Evolutionary conservation across 2,888 invertebrate species (phyloP).

Genomic region (Oligia strigilis): DNA sequence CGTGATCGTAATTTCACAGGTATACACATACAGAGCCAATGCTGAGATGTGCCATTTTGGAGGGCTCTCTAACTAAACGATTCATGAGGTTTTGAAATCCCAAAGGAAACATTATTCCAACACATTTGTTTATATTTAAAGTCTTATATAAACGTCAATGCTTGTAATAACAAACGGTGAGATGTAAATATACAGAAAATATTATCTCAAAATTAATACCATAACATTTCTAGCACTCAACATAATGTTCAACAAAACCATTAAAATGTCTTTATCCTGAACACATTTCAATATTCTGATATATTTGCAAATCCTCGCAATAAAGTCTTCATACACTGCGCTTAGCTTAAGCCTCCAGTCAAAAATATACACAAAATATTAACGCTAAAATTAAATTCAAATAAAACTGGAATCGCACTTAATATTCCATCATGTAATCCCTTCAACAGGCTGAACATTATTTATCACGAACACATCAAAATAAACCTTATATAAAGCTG

Average conservation of each 20-base stretch:
- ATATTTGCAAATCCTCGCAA: conserved; percentile 39
- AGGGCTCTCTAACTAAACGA: neutral
- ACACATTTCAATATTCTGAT: conserved; percentile 45
- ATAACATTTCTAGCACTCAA: conserved; percentile 3
- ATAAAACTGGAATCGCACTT: conserved; percentile 60
- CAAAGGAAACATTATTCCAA: neutral
- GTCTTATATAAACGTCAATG: neutral
- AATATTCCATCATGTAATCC: conserved; percentile 59
- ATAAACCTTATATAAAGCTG: conserved; percentile 26
- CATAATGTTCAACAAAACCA: conserved; percentile 24
- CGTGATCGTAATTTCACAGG: neutral
- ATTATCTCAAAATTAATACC: conserved; percentile 15
- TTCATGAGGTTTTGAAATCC: neutral
- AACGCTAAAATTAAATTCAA: conserved; percentile 63
- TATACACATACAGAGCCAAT: neutral
- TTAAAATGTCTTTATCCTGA: conserved; percentile 25
- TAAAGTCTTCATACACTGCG: conserved; percentile 32
- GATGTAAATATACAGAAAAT: conserved; percentile 11
- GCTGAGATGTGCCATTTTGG: neutral
- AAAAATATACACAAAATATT: conserved; percentile 55
- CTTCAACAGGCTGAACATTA: conserved; percentile 43
- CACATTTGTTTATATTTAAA: neutral
- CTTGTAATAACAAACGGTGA: conserved; percentile 19
- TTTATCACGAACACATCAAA: conserved; percentile 22
- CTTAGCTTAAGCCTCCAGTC: conserved; percentile 14